phyloP scores from a whole-genome alignment of 1,140 invertebrate species.

The Dreissena rostriformis region DNA sequence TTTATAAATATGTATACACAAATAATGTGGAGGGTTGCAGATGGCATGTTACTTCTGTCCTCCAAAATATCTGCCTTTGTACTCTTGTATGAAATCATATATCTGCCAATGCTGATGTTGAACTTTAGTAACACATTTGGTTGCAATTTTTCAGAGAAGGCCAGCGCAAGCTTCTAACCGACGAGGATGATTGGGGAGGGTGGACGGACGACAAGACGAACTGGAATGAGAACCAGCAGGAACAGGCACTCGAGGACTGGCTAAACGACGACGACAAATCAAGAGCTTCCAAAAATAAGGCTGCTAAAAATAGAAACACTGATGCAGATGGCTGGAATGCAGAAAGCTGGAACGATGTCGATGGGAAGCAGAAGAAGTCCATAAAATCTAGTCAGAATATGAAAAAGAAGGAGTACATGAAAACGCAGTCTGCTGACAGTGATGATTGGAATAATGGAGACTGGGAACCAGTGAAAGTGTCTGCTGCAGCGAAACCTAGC shows the following conservation, averaged over 20 bases:
- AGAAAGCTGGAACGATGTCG: slow-evolving; percentile 66
- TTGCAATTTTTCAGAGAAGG: slow-evolving; percentile 65
- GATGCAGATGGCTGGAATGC: slow-evolving; percentile 63
- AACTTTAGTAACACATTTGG: not conserved
- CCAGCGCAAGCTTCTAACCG: slow-evolving; percentile 69
- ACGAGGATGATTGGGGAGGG: slow-evolving; percentile 75
- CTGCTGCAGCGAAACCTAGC: slow-evolving; percentile 49
- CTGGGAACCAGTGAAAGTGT: slow-evolving; percentile 68
- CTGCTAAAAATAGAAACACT: slow-evolving; percentile 55
- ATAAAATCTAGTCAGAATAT: slow-evolving; percentile 60
- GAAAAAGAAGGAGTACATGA: slow-evolving; percentile 63
- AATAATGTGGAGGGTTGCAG: no score
- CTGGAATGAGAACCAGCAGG: slow-evolving; percentile 62
- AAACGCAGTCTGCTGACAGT: slow-evolving; percentile 45
- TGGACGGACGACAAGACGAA: slow-evolving; percentile 61
- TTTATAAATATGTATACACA: no score
- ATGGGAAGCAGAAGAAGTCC: slow-evolving; percentile 51
- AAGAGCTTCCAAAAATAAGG: slow-evolving; percentile 47
- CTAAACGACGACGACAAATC: slow-evolving; percentile 70
- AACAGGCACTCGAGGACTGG: slow-evolving; percentile 72
- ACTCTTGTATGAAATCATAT: no score
- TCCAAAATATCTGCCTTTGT: no score
- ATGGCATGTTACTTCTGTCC: no score
- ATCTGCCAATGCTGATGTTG: no score
- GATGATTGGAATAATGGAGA: slow-evolving; percentile 73